phyloP scores from a whole-genome alignment of 2,797 vertebrate species.

The Podargus strigoides region DNA sequence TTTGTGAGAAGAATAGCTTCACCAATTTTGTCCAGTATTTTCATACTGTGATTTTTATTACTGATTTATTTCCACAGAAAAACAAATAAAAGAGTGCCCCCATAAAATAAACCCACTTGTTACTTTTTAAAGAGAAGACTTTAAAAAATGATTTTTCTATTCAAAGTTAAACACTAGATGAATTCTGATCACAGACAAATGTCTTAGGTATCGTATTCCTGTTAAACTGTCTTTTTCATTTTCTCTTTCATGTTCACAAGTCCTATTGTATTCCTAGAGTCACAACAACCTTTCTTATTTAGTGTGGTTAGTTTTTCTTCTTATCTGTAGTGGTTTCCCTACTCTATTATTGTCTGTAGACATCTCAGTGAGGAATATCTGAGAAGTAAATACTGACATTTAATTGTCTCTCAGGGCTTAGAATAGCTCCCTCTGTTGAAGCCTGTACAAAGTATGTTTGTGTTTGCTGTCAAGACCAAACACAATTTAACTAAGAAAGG shows the following conservation, averaged over 20 bases:
- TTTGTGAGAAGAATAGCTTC: background rate
- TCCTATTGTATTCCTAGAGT: background rate
- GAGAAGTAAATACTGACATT: background rate
- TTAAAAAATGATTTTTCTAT: background rate
- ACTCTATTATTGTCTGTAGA: background rate
- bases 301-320: background rate
- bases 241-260: background rate
- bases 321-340: background rate
- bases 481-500: background rate
- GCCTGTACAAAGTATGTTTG: background rate
- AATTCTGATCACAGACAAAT: background rate
- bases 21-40: background rate
- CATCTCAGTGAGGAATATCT: background rate
- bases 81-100: background rate
- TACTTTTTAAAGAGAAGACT: background rate
- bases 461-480: background rate
- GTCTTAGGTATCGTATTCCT: background rate
- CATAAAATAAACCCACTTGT: accelerated
- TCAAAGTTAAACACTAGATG: background rate
- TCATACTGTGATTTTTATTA: background rate
- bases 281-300: background rate
- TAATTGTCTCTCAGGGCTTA: background rate
- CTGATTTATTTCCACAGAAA: background rate
- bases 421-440: background rate
- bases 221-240: background rate